Percentiles rank a stretch among this genome's conserved stretches.
phyloP scores from a whole-genome alignment of 2,888 invertebrate species.

The Cataglyphis altisquamis region DNA sequence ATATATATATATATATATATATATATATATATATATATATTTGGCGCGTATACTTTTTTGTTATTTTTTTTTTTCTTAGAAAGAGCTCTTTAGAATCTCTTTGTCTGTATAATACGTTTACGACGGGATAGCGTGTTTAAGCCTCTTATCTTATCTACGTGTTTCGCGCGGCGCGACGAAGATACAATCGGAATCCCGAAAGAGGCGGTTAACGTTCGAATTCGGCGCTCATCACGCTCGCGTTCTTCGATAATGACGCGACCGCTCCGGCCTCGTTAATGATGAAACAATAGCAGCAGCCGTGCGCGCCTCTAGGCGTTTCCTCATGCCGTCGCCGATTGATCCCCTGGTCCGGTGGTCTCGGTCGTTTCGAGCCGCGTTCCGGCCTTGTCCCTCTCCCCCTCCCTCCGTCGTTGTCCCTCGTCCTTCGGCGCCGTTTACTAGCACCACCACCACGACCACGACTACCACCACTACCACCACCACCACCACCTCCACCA shows the following conservation, averaged over 20 bases:
- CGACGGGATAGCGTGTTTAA: not conserved
- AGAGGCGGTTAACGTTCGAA: constrained; percentile 44
- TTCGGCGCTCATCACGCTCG: constrained; percentile 53
- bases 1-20: not conserved
- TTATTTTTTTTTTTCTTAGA: not conserved
- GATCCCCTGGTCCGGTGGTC: constrained; percentile 54
- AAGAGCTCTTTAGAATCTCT: not conserved
- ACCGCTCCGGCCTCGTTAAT: constrained; percentile 43
- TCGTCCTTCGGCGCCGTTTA: constrained; percentile 1
- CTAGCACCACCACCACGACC: not conserved
- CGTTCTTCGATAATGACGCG: constrained; percentile 24
- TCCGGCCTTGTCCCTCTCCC: constrained; percentile 76
- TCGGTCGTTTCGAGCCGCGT: constrained; percentile 67
- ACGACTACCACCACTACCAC: not conserved
- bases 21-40: not conserved
- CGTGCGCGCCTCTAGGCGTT: constrained; percentile 59
- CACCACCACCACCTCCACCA: not conserved
- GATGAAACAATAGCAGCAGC: constrained; percentile 40
- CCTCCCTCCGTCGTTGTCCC: not conserved
- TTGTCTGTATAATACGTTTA: not conserved
- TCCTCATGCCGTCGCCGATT: constrained; percentile 68
- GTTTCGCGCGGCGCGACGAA: not conserved
- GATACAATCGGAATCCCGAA: not conserved
- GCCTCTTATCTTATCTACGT: not conserved
- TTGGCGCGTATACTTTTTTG: not conserved